Conservation (phyloP, 1,140 invertebrate genomes). For the Lanistes nyassanus region DNA sequence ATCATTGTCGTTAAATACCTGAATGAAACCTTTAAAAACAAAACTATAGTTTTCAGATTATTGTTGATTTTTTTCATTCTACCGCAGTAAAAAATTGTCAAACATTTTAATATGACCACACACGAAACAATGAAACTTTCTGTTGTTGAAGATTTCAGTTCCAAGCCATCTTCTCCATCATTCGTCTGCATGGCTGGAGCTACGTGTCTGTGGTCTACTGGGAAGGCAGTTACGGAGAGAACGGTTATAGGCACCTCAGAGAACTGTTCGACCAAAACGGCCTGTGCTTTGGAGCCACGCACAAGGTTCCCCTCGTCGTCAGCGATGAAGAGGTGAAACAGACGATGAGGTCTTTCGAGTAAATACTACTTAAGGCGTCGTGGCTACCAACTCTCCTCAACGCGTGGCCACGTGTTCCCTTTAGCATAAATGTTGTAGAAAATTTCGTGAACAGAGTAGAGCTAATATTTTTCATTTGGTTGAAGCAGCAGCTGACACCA, state of each 20-base stretch:
- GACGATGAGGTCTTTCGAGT: too few species aligned
- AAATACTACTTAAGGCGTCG: too few species aligned
- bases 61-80: not conserved
- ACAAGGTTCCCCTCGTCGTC: conserved; percentile 8
- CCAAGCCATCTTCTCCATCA: conserved; percentile 76
- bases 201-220: conserved; percentile 78
- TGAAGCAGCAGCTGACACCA: too few species aligned
- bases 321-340: not conserved
- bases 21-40: not conserved
- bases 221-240: conserved; percentile 77
- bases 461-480: too few species aligned
- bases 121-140: not conserved
- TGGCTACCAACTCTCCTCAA: too few species aligned
- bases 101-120: not conserved
- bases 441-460: too few species aligned
- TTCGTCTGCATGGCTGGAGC: conserved; percentile 74
- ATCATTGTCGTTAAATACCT: not conserved
- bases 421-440: too few species aligned
- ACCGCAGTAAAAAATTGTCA: too few species aligned
- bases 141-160: conserved; percentile 72
- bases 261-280: conserved; percentile 72
- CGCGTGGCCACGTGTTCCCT: too few species aligned
- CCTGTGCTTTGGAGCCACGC: conserved; percentile 76
- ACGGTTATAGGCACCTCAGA: conserved; percentile 76
- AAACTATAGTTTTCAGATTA: not conserved